phyloP scores from a whole-genome alignment of 2,113 vertebrate genomes.

The Kobus ellipsiprymnus region DNA sequence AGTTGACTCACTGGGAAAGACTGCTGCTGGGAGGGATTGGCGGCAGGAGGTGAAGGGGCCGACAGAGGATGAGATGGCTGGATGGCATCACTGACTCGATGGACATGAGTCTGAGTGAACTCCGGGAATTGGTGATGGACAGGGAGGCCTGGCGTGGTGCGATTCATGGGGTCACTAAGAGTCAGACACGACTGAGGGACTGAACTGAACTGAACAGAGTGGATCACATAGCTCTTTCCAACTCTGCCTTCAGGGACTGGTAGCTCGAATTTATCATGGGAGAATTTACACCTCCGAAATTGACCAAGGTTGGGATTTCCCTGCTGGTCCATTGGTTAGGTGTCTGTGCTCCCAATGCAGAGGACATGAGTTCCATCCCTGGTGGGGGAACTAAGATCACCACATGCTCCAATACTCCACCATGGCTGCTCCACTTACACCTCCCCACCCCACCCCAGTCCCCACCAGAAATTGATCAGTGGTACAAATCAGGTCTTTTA shows the following conservation, averaged over 20 bases:
- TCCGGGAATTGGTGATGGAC: too few species aligned
- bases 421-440: neutral
- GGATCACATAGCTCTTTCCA: neutral
- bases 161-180: too few species aligned
- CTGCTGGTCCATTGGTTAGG: neutral
- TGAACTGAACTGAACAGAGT: too few species aligned
- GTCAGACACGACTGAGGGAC: fast-evolving
- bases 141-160: too few species aligned
- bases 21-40: too few species aligned
- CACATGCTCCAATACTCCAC: neutral
- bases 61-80: too few species aligned
- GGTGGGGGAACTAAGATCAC: neutral
- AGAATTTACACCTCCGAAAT: neutral
- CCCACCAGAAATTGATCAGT: neutral
- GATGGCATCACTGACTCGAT: too few species aligned
- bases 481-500: neutral
- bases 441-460: fast-evolving
- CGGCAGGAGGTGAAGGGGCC: too few species aligned
- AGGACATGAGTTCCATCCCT: neutral
- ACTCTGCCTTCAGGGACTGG: neutral
- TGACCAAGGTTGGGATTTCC: neutral
- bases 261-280: neutral
- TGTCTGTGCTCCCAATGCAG: neutral
- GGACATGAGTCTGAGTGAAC: too few species aligned
- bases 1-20: too few species aligned